These are phyloP conservation scores for Muntiacus reevesi DNA, from an alignment of 2,113 vertebrate species.

Conservation along the genomic window DNA sequence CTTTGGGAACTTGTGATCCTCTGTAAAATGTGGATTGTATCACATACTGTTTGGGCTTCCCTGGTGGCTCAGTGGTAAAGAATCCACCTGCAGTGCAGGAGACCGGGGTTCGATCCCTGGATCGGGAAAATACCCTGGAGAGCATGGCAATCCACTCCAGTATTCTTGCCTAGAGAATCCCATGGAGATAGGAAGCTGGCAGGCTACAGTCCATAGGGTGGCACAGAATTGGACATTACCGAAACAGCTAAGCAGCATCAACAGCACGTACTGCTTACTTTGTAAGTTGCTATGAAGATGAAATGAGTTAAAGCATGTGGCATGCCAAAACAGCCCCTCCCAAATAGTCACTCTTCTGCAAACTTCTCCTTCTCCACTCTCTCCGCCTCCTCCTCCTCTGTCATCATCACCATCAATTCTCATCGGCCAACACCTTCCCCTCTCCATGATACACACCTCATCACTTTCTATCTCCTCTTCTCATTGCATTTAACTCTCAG, in stretches of 20 bases:
- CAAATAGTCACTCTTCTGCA: neutral
- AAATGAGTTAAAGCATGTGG: neutral
- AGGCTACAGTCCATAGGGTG: neutral
- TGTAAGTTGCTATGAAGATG: neutral
- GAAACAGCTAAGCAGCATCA: neutral
- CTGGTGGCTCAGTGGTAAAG: neutral
- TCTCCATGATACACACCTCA: accelerated
- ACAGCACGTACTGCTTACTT: neutral
- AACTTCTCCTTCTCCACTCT: neutral
- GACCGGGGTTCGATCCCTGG: accelerated
- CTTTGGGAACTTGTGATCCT: neutral
- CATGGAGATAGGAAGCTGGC: neutral
- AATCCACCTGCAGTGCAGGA: neutral
- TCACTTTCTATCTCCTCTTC: neutral
- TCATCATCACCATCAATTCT: neutral
- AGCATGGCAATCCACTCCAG: neutral
- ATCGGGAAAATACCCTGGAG: neutral
- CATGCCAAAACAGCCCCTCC: neutral
- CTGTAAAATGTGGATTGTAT: neutral
- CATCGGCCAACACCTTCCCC: neutral
- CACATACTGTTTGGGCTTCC: neutral
- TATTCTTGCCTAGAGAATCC: neutral
- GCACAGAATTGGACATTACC: neutral
- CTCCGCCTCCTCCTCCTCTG: neutral
- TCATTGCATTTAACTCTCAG: neutral